Evolutionary conservation across 2,113 vertebrate genomes (phyloP), one percentile per base, ranked within the genome.

Genomic region (Cryptomyrus ogoouensis): DNA sequence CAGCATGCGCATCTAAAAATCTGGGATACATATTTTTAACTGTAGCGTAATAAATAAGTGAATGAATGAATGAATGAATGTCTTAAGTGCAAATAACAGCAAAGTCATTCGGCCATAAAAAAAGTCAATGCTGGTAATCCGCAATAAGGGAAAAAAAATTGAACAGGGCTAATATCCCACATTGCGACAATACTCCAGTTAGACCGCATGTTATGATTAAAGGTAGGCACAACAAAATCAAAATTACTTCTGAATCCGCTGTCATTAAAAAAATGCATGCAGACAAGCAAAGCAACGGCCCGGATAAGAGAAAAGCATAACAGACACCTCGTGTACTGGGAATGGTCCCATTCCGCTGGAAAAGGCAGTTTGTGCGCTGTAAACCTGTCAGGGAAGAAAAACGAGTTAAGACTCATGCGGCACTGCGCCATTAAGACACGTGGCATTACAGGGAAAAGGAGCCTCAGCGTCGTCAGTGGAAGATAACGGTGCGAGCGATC

Each of bases 261-360:
- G 8, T 84, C 42, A 13, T 52, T 52, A 53, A 87, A 27, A 85
- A 87, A 87, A 87, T 58, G 19, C 49, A 89, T 56, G 80, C 27
- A 90, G 53, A n/a, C 15, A 52, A 13, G 62, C 62, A 66, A 88
- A 89, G 66, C 12, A 6, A 27, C n/a, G 31, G 6, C 31, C 35
- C 42, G 44, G 42, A 90, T 12, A 39, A 49, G 83, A 6, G 21
- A 58, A 35, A 85, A 89, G 85, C 5, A 92, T 24, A 62, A 53
- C 19, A 92, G 93, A 91, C 93, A 97, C 97, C 96, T 97, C 92
- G 92, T 94, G 96, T 88, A 97, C 97, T 87, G 97, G 96, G 90
- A 97, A 97, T 5, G 97, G 97, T 91, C 97, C 97, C 98, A 98
- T 99, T 88, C 89, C 95, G 94, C 91, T 92, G 94, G 93, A 95